Evolutionary conservation across 2,888 invertebrate genomes (phyloP), one percentile per base, ranked within the genome.

Genomic region (Zaprionus lineosus): DNA sequence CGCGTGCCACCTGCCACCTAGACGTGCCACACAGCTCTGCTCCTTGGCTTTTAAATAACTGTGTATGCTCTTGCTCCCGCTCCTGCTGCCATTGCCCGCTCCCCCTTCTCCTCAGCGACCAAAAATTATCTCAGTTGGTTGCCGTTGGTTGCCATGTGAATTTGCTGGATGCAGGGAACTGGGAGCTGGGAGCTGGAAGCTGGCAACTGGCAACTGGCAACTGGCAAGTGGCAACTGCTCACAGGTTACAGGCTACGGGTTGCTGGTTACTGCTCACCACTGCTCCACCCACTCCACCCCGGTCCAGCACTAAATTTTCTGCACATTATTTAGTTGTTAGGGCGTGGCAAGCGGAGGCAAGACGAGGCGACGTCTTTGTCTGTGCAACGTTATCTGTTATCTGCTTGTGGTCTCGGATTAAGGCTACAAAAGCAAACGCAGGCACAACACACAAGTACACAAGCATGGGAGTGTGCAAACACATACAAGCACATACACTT

Each of bases 291-390:
- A n/a, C n/a, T n/a, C n/a, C n/a, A n/a, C 9, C 33, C 43, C 47
- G 51, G 15, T 34, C 40, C 24, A 50, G 37, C 78, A 77, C 62
- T 77, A 84, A 74, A 79, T 82, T 82, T 82, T 48, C 47, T 58
- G 83, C 78, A 82, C 85, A 84, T 82, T 79, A 79, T 79, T 84
- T 84, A 79, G 83, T 74, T 79, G 83, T 84, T 82, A 71, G 74
- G 31, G 24, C 9, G 16, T 5, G 3, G 39, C 43, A 28, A 31
- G 16, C 43, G 19, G 3, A 3, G 19, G 6, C 2, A 44, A 33
- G 44, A 51, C 48, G 56, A 31, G 51, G 67, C 33, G 5, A 19
- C 53, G 29, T 73, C 74, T 73, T 68, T 71, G 73, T 63, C 63
- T 68, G 70, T 73, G 53, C 58, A 70, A 67, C 68, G 63, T 62